Conservation (phyloP, 2,888 invertebrate species). For the Trachelus stipa region DNA sequence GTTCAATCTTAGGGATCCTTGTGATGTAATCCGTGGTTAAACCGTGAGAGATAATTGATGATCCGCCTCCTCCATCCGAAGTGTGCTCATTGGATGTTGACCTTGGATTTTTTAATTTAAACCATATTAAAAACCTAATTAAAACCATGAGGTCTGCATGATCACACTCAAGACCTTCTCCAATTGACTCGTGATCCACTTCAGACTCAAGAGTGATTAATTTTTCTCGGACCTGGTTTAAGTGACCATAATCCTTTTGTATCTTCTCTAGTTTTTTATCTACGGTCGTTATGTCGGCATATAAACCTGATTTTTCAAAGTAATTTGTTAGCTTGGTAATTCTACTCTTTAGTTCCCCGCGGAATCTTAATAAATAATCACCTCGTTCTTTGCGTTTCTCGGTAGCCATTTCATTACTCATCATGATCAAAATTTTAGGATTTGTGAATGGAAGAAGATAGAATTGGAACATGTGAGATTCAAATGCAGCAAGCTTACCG, state of each 20-base stretch:
- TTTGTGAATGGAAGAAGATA: neutral
- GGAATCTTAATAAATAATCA: too few relatives aligned
- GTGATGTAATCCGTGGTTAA: constrained; percentile 12
- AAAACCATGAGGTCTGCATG: constrained; percentile 14
- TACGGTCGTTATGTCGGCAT: neutral
- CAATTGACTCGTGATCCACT: neutral
- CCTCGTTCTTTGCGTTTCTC: constrained; percentile 9
- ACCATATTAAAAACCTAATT: too few relatives aligned
- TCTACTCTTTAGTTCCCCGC: too few relatives aligned
- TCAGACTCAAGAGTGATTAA: neutral
- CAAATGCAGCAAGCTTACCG: constrained; percentile 12
- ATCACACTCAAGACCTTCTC: constrained; percentile 14
- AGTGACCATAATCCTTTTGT: neutral
- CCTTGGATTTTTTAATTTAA: constrained; percentile 13
- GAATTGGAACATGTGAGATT: constrained; percentile 1
- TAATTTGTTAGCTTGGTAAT: too few relatives aligned
- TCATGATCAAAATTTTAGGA: neutral
- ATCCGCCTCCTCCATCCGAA: neutral
- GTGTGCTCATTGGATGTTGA: too few relatives aligned
- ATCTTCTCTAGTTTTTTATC: constrained; percentile 7
- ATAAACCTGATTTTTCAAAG: constrained; percentile 3
- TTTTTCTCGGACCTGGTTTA: neutral
- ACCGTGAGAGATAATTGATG: too few relatives aligned
- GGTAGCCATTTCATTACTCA: neutral
- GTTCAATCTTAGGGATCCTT: constrained; percentile 10